Conservation (phyloP, 2,888 invertebrate species). For the Gnatocerus cornutus region DNA sequence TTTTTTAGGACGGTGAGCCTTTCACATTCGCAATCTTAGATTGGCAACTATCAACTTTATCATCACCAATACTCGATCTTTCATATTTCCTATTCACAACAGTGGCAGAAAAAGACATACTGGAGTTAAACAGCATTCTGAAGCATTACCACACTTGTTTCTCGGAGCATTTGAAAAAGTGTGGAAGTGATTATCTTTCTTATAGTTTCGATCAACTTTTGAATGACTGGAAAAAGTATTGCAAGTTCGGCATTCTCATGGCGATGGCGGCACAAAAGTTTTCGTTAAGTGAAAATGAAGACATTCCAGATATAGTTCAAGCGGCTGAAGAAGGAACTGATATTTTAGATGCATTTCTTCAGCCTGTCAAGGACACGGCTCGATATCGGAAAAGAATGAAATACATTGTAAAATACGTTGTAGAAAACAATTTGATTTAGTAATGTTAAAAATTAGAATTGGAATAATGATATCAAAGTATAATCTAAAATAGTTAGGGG, state of each 20-base stretch:
- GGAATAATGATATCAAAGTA: too few species aligned
- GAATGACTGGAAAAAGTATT: constrained; percentile 35
- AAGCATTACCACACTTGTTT: neutral
- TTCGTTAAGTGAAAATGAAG: constrained; percentile 20
- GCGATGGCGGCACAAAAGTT: constrained; percentile 13
- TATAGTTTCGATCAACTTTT: constrained; percentile 13
- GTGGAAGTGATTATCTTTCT: neutral
- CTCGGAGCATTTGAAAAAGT: constrained; percentile 3
- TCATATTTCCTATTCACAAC: constrained; percentile 40
- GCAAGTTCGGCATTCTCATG: constrained; percentile 13
- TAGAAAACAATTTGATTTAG: constrained; percentile 9
- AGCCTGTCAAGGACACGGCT: neutral
- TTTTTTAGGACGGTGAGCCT: constrained; percentile 23
- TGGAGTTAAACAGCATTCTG: constrained; percentile 18
- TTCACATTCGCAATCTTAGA: constrained; percentile 32
- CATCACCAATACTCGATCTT: constrained; percentile 43
- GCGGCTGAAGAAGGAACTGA: constrained; percentile 20
- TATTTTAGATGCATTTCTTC: neutral
- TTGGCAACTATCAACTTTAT: constrained; percentile 36
- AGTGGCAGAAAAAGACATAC: constrained; percentile 16
- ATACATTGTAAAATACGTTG: constrained; percentile 12
- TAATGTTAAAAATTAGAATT: neutral
- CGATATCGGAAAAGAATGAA: neutral
- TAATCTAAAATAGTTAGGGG: too few species aligned
- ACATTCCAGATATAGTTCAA: constrained; percentile 22